Conservation (phyloP, 1,140 invertebrate genomes). For the Neoseiulus cucumeris region DNA sequence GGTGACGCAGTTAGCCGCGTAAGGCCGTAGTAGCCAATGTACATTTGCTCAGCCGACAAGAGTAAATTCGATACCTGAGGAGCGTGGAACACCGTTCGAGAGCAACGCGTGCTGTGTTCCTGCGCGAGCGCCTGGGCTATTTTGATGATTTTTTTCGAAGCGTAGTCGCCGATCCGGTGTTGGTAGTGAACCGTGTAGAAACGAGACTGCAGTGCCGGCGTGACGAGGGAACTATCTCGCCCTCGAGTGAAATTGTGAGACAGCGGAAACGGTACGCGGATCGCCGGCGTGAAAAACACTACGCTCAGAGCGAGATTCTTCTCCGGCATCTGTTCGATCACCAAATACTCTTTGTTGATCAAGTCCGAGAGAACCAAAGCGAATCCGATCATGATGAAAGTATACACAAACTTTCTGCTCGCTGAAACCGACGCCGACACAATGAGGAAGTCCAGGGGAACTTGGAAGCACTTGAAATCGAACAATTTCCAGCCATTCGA, state of each 20-base stretch:
- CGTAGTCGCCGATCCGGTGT: background rate
- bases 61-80: background rate
- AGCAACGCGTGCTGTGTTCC: conserved; percentile 1
- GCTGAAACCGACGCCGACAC: background rate
- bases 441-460: no score
- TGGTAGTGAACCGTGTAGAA: background rate
- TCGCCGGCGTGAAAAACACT: background rate
- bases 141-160: background rate
- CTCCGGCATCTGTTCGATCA: background rate
- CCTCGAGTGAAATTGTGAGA: background rate
- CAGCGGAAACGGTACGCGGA: background rate
- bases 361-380: background rate
- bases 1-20: background rate
- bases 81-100: background rate
- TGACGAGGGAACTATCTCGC: background rate
- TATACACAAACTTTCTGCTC: background rate
- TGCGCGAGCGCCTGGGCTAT: background rate
- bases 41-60: background rate
- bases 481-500: no score
- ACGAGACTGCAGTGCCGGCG: background rate
- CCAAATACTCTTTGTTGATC: background rate
- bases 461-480: no score
- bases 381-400: background rate
- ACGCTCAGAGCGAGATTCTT: background rate
- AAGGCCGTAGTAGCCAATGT: background rate